Percentiles rank a stretch among this genome's conserved stretches.
Evolutionary conservation across 2,797 vertebrate genomes (phyloP).

Genomic region (Astyanax mexicanus): DNA sequence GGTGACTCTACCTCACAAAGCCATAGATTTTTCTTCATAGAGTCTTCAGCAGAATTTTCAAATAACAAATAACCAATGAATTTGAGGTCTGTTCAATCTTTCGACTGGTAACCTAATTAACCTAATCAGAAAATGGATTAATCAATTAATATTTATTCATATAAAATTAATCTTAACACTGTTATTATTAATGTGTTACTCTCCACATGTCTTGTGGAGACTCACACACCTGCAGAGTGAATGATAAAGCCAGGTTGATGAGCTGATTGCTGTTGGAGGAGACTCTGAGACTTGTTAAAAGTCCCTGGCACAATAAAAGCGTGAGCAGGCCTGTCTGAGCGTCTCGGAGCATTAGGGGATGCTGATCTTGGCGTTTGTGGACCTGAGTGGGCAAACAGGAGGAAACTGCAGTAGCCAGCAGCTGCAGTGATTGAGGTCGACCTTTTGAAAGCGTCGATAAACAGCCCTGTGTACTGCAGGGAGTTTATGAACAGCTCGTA

Average conservation of each 20-base stretch:
- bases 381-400: constrained; percentile 49
- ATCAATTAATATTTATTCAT: too few relatives aligned
- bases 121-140: too few relatives aligned
- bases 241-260: constrained; percentile 31
- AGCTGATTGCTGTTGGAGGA: constrained; percentile 54
- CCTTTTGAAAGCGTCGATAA: constrained; percentile 31
- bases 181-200: background rate
- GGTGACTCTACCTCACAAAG: too few relatives aligned
- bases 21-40: too few relatives aligned
- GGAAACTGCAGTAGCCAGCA: constrained; percentile 51
- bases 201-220: background rate
- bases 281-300: constrained; percentile 50
- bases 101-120: too few relatives aligned
- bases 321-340: constrained; percentile 45
- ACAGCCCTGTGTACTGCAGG: constrained; percentile 30
- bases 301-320: constrained; percentile 62
- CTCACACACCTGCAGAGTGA: constrained; percentile 43
- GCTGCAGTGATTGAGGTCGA: constrained; percentile 35
- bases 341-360: constrained; percentile 35
- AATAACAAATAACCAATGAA: too few relatives aligned
- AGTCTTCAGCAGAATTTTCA: too few relatives aligned
- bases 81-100: too few relatives aligned
- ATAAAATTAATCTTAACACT: too few relatives aligned
- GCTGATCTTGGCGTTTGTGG: constrained; percentile 62
- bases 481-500: constrained; percentile 21